phyloP scores from a whole-genome alignment of 1,140 invertebrate genomes.

The Chionoecetes opilio region DNA sequence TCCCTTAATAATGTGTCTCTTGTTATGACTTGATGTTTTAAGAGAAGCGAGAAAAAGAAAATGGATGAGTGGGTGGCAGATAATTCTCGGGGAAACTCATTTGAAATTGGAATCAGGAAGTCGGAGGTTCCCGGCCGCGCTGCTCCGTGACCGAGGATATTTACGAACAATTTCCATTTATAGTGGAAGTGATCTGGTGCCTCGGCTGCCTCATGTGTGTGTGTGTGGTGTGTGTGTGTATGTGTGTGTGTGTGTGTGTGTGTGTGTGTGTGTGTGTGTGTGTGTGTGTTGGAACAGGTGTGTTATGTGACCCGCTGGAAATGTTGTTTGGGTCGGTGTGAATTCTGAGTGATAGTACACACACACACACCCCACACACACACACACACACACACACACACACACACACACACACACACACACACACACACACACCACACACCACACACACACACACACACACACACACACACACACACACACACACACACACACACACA shows the following conservation, averaged over 20 bases:
- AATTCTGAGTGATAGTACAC: not conserved
- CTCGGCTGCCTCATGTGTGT: too few relatives aligned
- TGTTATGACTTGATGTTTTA: not conserved
- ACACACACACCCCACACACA: conserved; percentile 27
- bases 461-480: too few relatives aligned
- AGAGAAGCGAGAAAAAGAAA: not conserved
- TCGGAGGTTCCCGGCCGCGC: not conserved
- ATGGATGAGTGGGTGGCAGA: not conserved
- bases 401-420: too few relatives aligned
- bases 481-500: too few relatives aligned
- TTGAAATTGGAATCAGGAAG: not conserved
- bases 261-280: not conserved
- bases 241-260: too few relatives aligned
- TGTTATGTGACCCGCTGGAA: not conserved
- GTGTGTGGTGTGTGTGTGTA: too few relatives aligned
- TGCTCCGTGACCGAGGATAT: not conserved
- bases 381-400: not conserved
- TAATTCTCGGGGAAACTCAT: not conserved
- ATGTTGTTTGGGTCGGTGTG: too few relatives aligned
- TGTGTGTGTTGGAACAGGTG: not conserved
- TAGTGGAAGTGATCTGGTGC: not conserved
- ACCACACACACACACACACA: too few relatives aligned
- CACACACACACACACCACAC: too few relatives aligned
- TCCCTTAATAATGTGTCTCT: too few relatives aligned
- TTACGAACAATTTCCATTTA: conserved; percentile 14